A percentile compares a stretch with the other conserved stretches of the same genome.
phyloP scores from a whole-genome alignment of 2,797 vertebrate genomes.

The Pseudochaenichthys georgianus region DNA sequence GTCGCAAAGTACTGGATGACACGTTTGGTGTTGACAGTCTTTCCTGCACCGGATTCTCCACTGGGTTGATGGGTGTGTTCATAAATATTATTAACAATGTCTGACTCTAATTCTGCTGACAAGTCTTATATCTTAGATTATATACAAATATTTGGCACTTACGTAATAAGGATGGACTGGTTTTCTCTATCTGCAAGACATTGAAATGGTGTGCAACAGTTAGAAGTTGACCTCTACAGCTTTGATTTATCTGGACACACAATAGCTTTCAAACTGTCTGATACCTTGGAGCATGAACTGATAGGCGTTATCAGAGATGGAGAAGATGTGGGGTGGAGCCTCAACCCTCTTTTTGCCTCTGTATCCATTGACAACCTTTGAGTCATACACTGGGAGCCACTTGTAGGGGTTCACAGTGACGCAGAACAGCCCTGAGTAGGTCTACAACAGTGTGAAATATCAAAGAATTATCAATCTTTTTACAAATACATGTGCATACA shows the following conservation, averaged over 20 bases:
- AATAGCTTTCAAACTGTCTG: neutral
- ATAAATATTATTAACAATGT: neutral
- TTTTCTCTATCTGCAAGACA: constrained; percentile 89
- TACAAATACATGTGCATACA: neutral
- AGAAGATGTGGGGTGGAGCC: constrained; percentile 95
- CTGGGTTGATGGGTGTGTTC: constrained; percentile 65
- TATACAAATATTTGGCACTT: constrained; percentile 59
- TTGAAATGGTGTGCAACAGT: constrained; percentile 5
- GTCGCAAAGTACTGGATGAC: constrained; percentile 94
- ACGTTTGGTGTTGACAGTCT: constrained; percentile 92
- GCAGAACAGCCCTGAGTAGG: constrained; percentile 93
- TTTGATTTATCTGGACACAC: constrained; percentile 7
- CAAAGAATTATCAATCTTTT: neutral
- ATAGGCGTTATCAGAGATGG: constrained; percentile 95
- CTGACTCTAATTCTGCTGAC: neutral
- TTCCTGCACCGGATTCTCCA: constrained; percentile 92
- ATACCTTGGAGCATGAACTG: constrained; percentile 93
- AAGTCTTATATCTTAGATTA: neutral
- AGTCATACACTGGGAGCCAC: constrained; percentile 91
- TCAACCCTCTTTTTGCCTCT: constrained; percentile 93
- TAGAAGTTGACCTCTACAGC: neutral
- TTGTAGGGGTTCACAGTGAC: constrained; percentile 95
- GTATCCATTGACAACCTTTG: constrained; percentile 86
- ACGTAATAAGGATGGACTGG: constrained; percentile 95
- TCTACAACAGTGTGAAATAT: constrained; percentile 86